These are phyloP conservation scores for Stichodactyla helianthus DNA, from an alignment of 64 coral and sea anemone species.

Conservation along the genomic window DNA sequence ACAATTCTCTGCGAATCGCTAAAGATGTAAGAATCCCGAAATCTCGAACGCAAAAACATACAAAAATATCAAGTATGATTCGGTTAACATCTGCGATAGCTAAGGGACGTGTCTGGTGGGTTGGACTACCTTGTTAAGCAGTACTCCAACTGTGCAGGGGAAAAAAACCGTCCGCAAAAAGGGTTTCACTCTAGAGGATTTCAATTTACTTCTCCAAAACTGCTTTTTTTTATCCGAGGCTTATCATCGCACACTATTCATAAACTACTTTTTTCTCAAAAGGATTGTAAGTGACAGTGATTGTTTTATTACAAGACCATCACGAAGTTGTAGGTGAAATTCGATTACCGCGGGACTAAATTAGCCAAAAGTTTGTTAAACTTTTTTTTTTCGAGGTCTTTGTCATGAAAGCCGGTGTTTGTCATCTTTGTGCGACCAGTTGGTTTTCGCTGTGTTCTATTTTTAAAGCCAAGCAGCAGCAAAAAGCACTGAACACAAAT, in stretches of 20 bases:
- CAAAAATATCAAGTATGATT: neutral
- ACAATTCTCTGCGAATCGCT: neutral
- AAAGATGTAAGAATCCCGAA: neutral
- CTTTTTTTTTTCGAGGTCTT: neutral
- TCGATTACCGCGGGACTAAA: neutral
- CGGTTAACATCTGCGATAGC: neutral
- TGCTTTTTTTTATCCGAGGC: neutral
- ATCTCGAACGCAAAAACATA: neutral
- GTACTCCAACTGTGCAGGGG: neutral
- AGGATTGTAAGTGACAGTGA: no score
- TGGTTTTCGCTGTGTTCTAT: neutral
- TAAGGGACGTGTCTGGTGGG: neutral
- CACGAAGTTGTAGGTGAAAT: neutral
- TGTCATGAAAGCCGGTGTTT: neutral
- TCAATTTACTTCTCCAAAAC: neutral
- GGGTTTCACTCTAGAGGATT: neutral
- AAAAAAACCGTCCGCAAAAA: neutral
- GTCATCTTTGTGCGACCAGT: neutral
- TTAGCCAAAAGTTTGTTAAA: slow-evolving; percentile 4
- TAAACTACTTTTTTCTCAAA: no score
- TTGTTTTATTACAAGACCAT: neutral
- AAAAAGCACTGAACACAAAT: neutral
- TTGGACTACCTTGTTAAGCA: neutral
- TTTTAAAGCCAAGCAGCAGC: neutral
- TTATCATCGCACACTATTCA: neutral